Percentiles rank a stretch among this genome's conserved stretches.
Conservation (phyloP, 1,140 invertebrate genomes). For the Anagrus nilaparvatae region DNA sequence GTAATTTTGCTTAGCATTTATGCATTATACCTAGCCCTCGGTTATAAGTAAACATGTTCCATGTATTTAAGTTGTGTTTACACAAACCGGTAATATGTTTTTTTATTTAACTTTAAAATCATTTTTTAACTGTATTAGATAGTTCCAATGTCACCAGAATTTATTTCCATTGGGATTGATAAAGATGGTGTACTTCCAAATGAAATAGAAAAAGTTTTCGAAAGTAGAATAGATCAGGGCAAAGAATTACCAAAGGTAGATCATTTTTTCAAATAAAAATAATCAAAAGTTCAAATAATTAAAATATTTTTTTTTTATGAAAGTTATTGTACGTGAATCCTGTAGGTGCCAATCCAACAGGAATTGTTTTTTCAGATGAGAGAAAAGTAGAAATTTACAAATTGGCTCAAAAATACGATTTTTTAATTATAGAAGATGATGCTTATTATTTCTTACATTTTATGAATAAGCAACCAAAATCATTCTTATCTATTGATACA, state of each 20-base stretch:
- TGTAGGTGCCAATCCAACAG: constrained; percentile 49
- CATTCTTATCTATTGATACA: constrained; percentile 47
- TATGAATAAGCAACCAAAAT: constrained; percentile 36
- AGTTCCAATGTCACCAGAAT: constrained; percentile 16
- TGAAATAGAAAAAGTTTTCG: constrained; percentile 18
- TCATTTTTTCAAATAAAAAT: too few relatives aligned
- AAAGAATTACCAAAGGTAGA: constrained; percentile 26
- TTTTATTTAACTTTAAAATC: too few relatives aligned
- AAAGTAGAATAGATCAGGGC: constrained; percentile 12
- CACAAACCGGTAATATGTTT: too few relatives aligned
- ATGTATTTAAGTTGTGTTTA: too few relatives aligned
- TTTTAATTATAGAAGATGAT: constrained; percentile 53
- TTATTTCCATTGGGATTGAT: constrained; percentile 25
- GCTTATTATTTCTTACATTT: constrained; percentile 51
- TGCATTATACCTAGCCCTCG: too few relatives aligned
- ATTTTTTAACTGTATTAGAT: constrained; percentile 14
- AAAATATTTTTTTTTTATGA: constrained; percentile 7
- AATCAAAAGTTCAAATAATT: background rate
- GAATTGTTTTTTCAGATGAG: constrained; percentile 36
- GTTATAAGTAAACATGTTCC: too few relatives aligned
- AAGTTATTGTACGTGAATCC: constrained; percentile 49
- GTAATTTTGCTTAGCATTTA: too few relatives aligned
- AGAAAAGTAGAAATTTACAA: constrained; percentile 44
- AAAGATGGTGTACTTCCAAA: constrained; percentile 28
- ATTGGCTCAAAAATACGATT: constrained; percentile 44